These are phyloP conservation scores for Trachops cirrhosus DNA, from an alignment of 2,797 vertebrate genomes.

Conservation along the genomic window DNA sequence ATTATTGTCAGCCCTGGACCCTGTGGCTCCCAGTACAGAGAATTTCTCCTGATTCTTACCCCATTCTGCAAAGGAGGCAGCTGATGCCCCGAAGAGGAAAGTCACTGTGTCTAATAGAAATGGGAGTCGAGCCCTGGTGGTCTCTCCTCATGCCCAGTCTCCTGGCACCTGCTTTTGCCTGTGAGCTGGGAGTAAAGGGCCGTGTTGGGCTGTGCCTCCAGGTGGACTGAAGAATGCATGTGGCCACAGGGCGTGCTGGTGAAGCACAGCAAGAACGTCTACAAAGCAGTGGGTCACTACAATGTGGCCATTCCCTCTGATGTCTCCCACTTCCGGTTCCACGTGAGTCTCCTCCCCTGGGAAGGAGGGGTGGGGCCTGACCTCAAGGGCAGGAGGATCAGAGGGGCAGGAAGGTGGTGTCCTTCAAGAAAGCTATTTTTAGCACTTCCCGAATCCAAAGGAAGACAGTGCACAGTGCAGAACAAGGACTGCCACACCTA, in stretches of 20 bases:
- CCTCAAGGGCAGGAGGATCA: neutral
- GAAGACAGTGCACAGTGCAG: neutral
- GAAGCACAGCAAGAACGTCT: conserved; percentile 98
- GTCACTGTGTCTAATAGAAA: conserved; percentile 4
- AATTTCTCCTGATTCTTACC: neutral
- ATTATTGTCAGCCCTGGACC: neutral
- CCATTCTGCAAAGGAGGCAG: conserved; percentile 15
- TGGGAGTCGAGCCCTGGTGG: neutral
- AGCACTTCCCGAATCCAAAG: neutral
- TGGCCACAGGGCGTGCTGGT: conserved; percentile 98
- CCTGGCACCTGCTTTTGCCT: neutral
- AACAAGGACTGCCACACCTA: neutral
- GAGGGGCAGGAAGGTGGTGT: neutral
- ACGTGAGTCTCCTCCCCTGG: conserved; percentile 87
- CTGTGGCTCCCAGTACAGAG: neutral
- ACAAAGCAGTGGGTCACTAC: conserved; percentile 98
- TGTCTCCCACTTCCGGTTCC: conserved; percentile 98
- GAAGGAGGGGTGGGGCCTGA: neutral
- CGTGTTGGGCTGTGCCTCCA: conserved; percentile 71
- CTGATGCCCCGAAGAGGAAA: conserved; percentile 21
- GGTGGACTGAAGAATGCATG: conserved; percentile 99
- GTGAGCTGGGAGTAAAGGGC: neutral
- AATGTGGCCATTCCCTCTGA: conserved; percentile 98
- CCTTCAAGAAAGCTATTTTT: conserved; percentile 5
- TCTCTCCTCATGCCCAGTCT: neutral